phyloP scores from a whole-genome alignment of 1,140 invertebrate species.

The Solenopsis fugax region DNA sequence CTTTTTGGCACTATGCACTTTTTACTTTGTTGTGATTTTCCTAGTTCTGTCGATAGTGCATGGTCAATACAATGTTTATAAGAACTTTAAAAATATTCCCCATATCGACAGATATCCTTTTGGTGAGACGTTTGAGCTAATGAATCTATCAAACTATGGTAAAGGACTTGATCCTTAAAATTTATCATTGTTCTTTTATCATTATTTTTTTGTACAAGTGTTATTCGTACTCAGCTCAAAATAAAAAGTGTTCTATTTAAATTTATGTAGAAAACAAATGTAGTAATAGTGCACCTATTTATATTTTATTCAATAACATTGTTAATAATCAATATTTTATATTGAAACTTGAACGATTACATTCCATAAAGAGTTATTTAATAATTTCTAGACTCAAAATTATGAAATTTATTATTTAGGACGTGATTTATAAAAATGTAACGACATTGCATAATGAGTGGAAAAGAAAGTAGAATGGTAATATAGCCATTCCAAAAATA shows the following conservation, averaged over 20 bases:
- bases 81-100: conserved; percentile 67
- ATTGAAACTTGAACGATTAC: too few relatives aligned
- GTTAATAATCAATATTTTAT: too few relatives aligned
- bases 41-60: conserved; percentile 21
- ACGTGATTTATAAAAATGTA: too few relatives aligned
- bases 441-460: too few relatives aligned
- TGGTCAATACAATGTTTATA: conserved; percentile 48
- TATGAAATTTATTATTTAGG: too few relatives aligned
- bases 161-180: conserved; percentile 82
- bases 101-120: conserved; percentile 58
- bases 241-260: conserved; percentile 25
- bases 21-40: conserved; percentile 22
- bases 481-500: too few relatives aligned
- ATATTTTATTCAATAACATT: too few relatives aligned
- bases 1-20: conserved; percentile 17
- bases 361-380: too few relatives aligned
- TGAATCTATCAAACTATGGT: conserved; percentile 68
- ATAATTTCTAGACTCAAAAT: too few relatives aligned
- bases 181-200: background rate
- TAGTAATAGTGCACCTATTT: too few relatives aligned
- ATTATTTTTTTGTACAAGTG: conserved; percentile 1
- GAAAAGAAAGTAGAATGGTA: too few relatives aligned
- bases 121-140: conserved; percentile 50
- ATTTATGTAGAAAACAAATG: background rate
- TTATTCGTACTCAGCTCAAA: background rate